Base-by-base conservation (phyloP, 2,888 invertebrate genomes). In the Acanthosepion pharaonis region DNA sequence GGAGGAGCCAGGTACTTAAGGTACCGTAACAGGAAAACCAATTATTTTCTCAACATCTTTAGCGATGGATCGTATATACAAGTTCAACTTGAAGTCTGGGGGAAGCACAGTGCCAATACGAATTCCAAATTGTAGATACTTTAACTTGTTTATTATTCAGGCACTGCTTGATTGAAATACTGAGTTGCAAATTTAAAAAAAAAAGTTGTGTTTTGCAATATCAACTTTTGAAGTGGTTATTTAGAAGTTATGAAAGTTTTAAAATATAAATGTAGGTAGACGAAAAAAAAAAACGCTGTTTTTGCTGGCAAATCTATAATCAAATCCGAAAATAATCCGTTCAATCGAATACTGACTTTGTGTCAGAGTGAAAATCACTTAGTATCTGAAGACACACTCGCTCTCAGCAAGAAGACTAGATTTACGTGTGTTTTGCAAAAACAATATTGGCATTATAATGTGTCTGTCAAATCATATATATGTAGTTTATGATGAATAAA, bases 271-370 rank as follows among this genome's bases (percentile, higher is more conserved):
- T 78, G 28, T n/a, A 6, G 8, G 28, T 78, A n/a, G 78, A 28
- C n/a, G 11, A 9, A 78, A 18, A n/a, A 33, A 33, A 33, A 42
- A 42, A 42, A 3, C 42, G 18, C 8, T 78, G 25, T 64, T 78
- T 23, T 78, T 78, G 28, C 78, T 78, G 78, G 0, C 78, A 78
- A 78, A 78, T 78, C 78, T 78, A 78, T 78, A 78, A 78, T 78
- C 78, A n/a, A 78, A 78, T 78, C n/a, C 78, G n/a, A 78, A 78
- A 78, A 28, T 78, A 78, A 78, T 78, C 78, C 78, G 78, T n/a
- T 78, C 78, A 78, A 78, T 78, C 78, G 78, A 78, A n/a, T 11
- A 78, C 11, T 78, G 78, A n/a, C 78, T 78, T 78, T 78, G 78
- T n/a, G n/a, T 78, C n/a, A 78, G n/a, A 78, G 9, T 78, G n/a